Evolutionary conservation across 2,113 vertebrate genomes (phyloP).

Genomic region (Cyprinodon brontotheroides): DNA sequence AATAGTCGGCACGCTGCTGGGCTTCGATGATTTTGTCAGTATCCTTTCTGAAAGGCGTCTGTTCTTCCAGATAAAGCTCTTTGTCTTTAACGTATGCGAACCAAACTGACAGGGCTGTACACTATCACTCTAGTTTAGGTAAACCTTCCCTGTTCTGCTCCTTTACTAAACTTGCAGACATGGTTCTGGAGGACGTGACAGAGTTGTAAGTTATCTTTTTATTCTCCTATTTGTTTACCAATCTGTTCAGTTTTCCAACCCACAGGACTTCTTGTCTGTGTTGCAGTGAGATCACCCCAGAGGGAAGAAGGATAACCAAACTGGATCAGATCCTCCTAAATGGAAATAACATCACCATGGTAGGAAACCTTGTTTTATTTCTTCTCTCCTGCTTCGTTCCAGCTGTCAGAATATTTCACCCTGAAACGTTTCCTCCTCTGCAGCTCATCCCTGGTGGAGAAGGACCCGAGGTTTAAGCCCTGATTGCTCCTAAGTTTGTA

Average conservation of each 20-base stretch:
- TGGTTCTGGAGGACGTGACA: conserved; percentile 89
- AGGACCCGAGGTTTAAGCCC: conserved; percentile 90
- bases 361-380: conserved; percentile 48
- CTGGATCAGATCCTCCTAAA: conserved; percentile 97
- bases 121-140: neutral
- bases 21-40: conserved; percentile 98
- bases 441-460: conserved; percentile 98
- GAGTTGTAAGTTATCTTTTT: conserved; percentile 84
- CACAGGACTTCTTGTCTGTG: neutral
- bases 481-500: conserved; percentile 14
- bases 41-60: conserved; percentile 80
- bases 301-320: conserved; percentile 96
- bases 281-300: conserved; percentile 93
- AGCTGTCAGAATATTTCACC: neutral
- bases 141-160: neutral
- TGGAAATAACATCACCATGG: conserved; percentile 99
- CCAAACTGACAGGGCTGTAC: neutral
- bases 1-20: conserved; percentile 88
- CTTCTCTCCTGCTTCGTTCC: neutral
- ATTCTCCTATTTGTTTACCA: neutral
- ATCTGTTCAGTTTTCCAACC: neutral
- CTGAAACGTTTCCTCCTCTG: conserved; percentile 8
- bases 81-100: neutral
- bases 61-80: neutral
- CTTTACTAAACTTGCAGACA: conserved; percentile 83